Evolutionary conservation across 2,113 vertebrate species (phyloP).

Genomic region (Paradoxurus hermaphroditus): DNA sequence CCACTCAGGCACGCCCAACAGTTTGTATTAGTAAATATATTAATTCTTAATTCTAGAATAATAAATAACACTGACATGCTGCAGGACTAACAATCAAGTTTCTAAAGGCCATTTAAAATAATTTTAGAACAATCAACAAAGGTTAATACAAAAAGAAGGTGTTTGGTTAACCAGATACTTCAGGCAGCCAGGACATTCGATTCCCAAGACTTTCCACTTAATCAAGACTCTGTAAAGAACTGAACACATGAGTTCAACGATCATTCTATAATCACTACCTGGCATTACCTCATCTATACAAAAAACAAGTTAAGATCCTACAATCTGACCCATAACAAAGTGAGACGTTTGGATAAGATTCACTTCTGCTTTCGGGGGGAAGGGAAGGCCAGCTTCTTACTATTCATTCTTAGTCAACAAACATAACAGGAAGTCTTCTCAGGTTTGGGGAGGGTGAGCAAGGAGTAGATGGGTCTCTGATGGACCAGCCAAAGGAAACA

Average conservation of each 20-base stretch:
- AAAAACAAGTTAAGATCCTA: not conserved
- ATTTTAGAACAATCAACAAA: not conserved
- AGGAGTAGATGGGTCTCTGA: not conserved
- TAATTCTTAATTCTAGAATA: constrained; percentile 7
- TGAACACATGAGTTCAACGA: not conserved
- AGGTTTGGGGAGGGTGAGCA: not conserved
- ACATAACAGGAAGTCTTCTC: constrained; percentile 21
- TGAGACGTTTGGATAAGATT: not conserved
- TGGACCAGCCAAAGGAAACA: not conserved
- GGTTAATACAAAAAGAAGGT: not conserved
- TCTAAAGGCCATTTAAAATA: constrained; percentile 19
- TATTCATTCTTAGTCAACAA: constrained; percentile 35
- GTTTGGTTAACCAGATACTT: not conserved
- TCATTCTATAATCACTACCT: not conserved
- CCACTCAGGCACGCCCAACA: not conserved
- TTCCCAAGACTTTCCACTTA: not conserved
- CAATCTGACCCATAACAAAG: not conserved
- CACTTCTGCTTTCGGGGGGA: constrained; percentile 59
- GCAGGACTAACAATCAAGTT: not conserved
- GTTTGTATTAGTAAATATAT: not conserved
- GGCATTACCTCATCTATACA: not conserved
- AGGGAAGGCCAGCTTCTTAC: not conserved
- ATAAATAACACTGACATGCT: constrained; percentile 1
- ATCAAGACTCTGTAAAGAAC: constrained; percentile 12
- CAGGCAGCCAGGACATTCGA: not conserved